These are phyloP conservation scores for Lethenteron reissneri DNA, from an alignment of 2,113 vertebrate species.

Conservation along the genomic window DNA sequence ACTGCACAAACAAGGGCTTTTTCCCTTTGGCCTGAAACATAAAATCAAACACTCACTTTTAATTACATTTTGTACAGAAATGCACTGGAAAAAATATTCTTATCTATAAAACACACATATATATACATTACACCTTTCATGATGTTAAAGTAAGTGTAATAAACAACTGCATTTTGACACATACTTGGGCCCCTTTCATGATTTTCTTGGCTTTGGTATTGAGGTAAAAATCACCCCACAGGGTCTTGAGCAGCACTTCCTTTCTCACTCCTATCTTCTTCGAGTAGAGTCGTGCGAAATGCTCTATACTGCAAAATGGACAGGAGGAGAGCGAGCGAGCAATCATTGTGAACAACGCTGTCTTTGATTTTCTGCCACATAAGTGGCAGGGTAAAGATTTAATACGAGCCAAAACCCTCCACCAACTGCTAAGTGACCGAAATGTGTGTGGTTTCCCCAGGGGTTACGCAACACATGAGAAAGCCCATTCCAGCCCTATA, in stretches of 20 bases:
- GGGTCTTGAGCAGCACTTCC: conserved; percentile 51
- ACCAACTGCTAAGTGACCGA: no score
- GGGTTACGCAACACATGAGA: no score
- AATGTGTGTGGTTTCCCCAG: no score
- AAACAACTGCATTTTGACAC: background rate
- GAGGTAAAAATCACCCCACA: conserved; percentile 90
- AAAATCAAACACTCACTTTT: background rate
- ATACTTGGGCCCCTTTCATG: conserved; percentile 81
- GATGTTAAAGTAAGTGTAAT: no score
- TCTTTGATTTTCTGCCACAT: no score
- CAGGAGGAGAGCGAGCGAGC: background rate
- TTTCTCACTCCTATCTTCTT: conserved; percentile 56
- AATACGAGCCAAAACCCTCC: no score
- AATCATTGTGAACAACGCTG: no score
- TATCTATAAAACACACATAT: no score
- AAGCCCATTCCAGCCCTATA: no score
- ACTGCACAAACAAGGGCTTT: conserved; percentile 78
- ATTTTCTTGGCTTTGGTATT: conserved; percentile 76
- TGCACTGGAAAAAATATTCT: no score
- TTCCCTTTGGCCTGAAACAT: conserved; percentile 58
- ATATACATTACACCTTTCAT: no score
- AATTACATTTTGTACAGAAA: background rate
- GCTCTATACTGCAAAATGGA: conserved; percentile 39
- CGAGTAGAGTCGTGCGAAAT: conserved; percentile 73
- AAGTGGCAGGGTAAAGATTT: no score